Conservation (phyloP, 1,140 invertebrate genomes). For the Brachionus rotundiformis region DNA sequence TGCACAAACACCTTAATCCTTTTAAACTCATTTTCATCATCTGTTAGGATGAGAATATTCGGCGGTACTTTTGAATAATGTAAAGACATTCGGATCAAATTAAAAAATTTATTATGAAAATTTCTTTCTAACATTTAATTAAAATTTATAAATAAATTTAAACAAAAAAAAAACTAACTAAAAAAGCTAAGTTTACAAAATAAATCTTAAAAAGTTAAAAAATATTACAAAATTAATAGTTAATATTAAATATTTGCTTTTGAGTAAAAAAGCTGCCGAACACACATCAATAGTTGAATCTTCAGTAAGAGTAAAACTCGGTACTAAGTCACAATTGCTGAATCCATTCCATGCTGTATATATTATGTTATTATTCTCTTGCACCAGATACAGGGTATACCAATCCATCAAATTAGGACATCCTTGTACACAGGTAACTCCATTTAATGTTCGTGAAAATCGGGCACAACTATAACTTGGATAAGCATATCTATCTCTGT, state of each 20-base stretch:
- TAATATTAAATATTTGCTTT: neutral
- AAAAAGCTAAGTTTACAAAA: neutral
- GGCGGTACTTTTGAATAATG: neutral
- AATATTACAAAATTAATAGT: neutral
- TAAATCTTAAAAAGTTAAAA: neutral
- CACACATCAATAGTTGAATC: slow-evolving; percentile 3
- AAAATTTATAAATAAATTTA: neutral
- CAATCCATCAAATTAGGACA: neutral
- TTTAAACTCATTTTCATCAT: slow-evolving; percentile 24
- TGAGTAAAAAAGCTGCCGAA: neutral
- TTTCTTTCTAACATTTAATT: neutral
- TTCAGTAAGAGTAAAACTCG: neutral
- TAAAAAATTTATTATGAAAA: slow-evolving; percentile 11
- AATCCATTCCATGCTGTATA: neutral
- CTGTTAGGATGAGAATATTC: slow-evolving; percentile 27
- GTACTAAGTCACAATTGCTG: slow-evolving; percentile 1
- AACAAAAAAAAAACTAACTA: neutral
- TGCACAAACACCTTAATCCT: neutral
- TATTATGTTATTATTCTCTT: slow-evolving; percentile 10
- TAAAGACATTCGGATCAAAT: neutral
- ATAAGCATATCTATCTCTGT: neutral
- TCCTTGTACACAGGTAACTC: neutral
- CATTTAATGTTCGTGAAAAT: neutral
- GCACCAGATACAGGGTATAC: neutral
- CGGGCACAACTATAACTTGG: neutral